Percentiles rank a stretch among this genome's conserved stretches.
Evolutionary conservation across 2,888 invertebrate species (phyloP).

Genomic region (Xestia ashworthii): DNA sequence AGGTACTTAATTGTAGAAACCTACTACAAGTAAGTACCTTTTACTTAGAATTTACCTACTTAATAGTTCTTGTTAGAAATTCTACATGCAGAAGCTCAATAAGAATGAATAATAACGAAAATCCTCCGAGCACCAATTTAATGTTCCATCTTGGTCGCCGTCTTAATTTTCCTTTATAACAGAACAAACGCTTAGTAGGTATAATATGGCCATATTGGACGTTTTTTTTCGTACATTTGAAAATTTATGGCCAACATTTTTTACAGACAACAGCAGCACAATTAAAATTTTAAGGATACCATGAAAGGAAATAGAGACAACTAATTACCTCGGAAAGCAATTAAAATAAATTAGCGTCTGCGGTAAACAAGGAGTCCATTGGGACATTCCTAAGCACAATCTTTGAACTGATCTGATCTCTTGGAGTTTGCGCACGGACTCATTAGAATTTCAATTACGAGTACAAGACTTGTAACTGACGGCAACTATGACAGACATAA

Average conservation of each 20-base stretch:
- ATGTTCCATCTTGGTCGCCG: neutral
- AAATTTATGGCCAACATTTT: neutral
- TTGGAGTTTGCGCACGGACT: constrained; percentile 21
- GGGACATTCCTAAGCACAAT: constrained; percentile 7
- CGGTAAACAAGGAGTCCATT: constrained; percentile 14
- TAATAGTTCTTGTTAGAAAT: neutral
- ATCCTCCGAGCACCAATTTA: constrained; percentile 9
- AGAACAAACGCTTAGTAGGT: neutral
- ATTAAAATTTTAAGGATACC: constrained; percentile 27
- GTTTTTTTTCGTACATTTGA: neutral
- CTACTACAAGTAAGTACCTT: neutral
- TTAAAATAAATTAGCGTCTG: constrained; percentile 54
- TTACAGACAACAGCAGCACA: neutral
- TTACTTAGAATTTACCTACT: neutral
- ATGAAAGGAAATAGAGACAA: constrained; percentile 24
- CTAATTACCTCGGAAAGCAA: constrained; percentile 42
- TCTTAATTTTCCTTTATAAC: constrained; percentile 1
- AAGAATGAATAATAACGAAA: neutral
- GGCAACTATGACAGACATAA: constrained; percentile 30
- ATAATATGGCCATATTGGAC: neutral
- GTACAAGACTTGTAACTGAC: constrained; percentile 16
- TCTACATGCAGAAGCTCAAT: neutral
- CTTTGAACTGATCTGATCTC: constrained; percentile 1
- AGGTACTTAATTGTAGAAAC: neutral
- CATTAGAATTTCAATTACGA: constrained; percentile 40